Evolutionary conservation across 2,113 vertebrate genomes (phyloP).

Genomic region (Taxidea taxus): DNA sequence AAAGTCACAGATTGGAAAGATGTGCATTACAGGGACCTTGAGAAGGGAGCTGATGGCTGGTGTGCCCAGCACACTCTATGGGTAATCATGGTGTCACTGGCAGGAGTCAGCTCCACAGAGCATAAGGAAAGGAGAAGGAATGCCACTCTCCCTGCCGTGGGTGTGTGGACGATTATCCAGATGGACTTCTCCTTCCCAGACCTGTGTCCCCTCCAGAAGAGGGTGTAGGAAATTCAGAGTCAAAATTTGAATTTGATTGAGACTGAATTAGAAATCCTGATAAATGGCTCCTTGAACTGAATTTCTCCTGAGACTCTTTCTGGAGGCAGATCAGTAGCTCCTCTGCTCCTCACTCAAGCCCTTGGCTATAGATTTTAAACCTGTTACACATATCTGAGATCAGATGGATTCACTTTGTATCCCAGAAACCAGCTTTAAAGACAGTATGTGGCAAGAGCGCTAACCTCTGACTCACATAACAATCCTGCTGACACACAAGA

Average conservation of each 20-base stretch:
- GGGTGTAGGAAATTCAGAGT: neutral
- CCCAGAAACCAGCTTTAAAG: neutral
- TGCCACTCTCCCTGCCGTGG: neutral
- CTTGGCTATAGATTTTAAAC: neutral
- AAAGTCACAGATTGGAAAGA: neutral
- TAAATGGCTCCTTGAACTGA: neutral
- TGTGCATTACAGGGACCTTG: neutral
- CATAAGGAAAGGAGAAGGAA: neutral
- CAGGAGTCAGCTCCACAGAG: neutral
- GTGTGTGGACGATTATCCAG: no score
- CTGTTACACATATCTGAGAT: neutral
- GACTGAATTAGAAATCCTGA: neutral
- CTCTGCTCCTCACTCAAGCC: neutral
- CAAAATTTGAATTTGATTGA: neutral
- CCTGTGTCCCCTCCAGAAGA: neutral
- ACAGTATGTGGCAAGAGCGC: no score
- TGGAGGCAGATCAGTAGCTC: neutral
- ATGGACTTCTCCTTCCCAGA: neutral
- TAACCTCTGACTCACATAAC: neutral
- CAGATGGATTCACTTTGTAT: neutral
- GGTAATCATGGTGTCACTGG: neutral
- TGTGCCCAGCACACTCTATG: fast-evolving
- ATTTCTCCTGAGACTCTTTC: neutral
- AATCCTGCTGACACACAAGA: neutral
- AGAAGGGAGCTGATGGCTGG: neutral